Evolutionary conservation across 2,888 invertebrate species (phyloP), one percentile per base, ranked within the genome.

Genomic region (Melipona beecheii): DNA sequence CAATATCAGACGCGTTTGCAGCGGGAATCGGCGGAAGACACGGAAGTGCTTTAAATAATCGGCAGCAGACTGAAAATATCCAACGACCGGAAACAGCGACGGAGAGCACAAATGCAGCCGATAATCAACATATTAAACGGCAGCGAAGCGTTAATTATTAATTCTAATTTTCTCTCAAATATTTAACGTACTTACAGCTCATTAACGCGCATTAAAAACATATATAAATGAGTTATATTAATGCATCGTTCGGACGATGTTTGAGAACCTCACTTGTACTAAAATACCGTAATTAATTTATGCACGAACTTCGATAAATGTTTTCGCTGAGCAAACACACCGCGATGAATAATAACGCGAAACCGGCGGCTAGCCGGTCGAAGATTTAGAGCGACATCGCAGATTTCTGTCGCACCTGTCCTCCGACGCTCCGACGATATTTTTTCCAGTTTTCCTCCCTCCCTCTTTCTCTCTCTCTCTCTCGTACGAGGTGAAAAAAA

Each of bases 101-200:
- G 49, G 69, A 60, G 43, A 69, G 65, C 54, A 71, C 75, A 69
- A 56, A 65, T 64, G 58, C 31, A 52, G 56, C 52, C 68, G 64
- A 74, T 84, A 78, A 83, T 83, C 84, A 75, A 75, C 78, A 78
- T 78, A 74, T 85, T 84, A 84, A 83, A 76, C 65, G 65, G 73
- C 83, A 70, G 56, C 71, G 79, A 62, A 71, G 60, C 79, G 75
- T 84, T 83, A 84, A 84, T 84, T 84, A 84, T 85, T 85, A 76
- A 85, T 84, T 84, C 84, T 85, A 83, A 85, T 85, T 82, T 76
- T 62, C 79, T 71, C 58, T 76, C 84, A 84, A 85, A 85, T 84
- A 76, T 85, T 84, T 84, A 79, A 83, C 73, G 65, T 79, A 76
- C 76, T 84, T 84, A 79, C 76, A 85, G 79, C 83, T 83, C 79